Percentiles rank a stretch among this genome's conserved stretches.
phyloP scores from a whole-genome alignment of 2,797 vertebrate species.

The Phrynocephalus guinanensis region DNA sequence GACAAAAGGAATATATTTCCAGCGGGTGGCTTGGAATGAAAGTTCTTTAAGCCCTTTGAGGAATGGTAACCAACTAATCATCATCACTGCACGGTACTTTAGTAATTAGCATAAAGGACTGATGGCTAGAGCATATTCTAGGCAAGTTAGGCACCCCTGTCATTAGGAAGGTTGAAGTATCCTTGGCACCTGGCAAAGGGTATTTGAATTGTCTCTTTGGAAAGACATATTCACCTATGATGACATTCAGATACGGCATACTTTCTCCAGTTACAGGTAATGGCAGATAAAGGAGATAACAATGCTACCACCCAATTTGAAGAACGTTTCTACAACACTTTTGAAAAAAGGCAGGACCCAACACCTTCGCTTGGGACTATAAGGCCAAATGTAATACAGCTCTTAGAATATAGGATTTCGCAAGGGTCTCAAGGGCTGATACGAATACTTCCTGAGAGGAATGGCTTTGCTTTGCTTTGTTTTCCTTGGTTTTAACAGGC shows the following conservation, averaged over 20 bases:
- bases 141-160: fast-evolving
- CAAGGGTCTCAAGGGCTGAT: not conserved
- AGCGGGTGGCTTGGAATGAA: fast-evolving
- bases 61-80: not conserved
- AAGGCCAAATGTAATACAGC: not conserved
- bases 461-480: slow-evolving; percentile 2
- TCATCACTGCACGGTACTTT: not conserved
- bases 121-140: not conserved
- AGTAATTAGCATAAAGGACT: not conserved
- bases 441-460: slow-evolving; percentile 14
- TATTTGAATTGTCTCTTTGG: not conserved
- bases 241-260: not conserved
- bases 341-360: not conserved
- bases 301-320: not conserved
- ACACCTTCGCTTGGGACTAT: not conserved
- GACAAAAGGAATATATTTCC: not conserved
- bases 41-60: not conserved
- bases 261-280: no score
- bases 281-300: not conserved
- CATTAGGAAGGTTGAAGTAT: not conserved
- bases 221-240: not conserved
- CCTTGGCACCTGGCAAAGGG: not conserved
- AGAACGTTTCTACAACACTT: not conserved
- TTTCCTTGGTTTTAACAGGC: not conserved
- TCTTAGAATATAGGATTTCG: slow-evolving; percentile 18